A percentile compares a stretch with the other conserved stretches of the same genome.
Evolutionary conservation across 2,113 vertebrate genomes (phyloP).

Genomic region (Siniperca chuatsi): DNA sequence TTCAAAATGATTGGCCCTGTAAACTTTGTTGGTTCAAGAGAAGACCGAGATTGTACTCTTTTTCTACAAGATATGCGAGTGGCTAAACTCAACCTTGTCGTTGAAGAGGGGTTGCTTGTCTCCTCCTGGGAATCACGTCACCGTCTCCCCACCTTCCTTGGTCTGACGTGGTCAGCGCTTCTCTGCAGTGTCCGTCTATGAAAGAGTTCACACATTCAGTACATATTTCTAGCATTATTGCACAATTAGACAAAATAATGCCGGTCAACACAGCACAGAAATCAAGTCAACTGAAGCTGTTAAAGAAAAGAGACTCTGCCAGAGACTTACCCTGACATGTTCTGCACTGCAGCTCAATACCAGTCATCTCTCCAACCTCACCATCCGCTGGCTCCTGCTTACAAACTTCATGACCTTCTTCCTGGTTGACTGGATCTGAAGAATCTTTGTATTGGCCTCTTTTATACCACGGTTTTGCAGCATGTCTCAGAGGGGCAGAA

Average conservation of each 20-base stretch:
- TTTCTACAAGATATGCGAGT: not conserved
- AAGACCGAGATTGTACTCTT: not conserved
- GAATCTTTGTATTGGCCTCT: slow-evolving; percentile 59
- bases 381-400: slow-evolving; percentile 42
- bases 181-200: slow-evolving; percentile 71
- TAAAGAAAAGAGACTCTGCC: not conserved
- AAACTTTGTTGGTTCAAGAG: not conserved
- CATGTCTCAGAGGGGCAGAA: slow-evolving; percentile 34
- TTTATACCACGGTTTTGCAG: slow-evolving; percentile 62
- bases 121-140: slow-evolving; percentile 62
- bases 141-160: slow-evolving; percentile 62
- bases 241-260: not conserved
- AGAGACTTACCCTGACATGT: slow-evolving; percentile 68
- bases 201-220: not conserved
- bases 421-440: not conserved
- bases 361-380: slow-evolving; percentile 35
- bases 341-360: slow-evolving; percentile 56
- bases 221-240: not conserved
- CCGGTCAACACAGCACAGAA: not conserved
- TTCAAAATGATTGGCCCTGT: not conserved
- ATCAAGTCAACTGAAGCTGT: not conserved
- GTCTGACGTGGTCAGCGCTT: slow-evolving; percentile 39
- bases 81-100: slow-evolving; percentile 67
- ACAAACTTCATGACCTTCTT: slow-evolving; percentile 17
- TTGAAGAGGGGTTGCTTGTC: slow-evolving; percentile 52